Evolutionary conservation across 2,797 vertebrate genomes (phyloP).

Genomic region (Ctenopoma kingsleyae): DNA sequence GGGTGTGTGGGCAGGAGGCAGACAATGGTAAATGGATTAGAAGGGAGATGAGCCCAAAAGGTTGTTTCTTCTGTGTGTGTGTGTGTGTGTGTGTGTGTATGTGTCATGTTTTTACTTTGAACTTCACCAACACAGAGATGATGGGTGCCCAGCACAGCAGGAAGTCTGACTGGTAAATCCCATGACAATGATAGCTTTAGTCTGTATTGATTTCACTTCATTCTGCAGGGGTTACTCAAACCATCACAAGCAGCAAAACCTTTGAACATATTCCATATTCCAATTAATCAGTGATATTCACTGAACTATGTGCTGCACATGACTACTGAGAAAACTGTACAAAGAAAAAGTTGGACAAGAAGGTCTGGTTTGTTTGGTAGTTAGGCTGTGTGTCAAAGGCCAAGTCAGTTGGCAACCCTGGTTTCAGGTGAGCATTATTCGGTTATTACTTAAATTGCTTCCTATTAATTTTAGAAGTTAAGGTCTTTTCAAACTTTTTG

Average conservation of each 20-base stretch:
- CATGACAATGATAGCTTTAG: constrained; percentile 49
- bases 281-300: constrained; percentile 23
- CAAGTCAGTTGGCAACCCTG: background rate
- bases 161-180: constrained; percentile 48
- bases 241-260: constrained; percentile 35
- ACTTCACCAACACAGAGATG: constrained; percentile 49
- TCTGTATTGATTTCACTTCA: constrained; percentile 48
- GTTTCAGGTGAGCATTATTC: background rate
- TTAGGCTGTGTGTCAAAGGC: background rate
- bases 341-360: background rate
- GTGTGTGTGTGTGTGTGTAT: constrained; percentile 29
- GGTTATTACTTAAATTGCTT: too few relatives aligned
- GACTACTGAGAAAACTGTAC: background rate
- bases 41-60: constrained; percentile 65
- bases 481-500: too few relatives aligned
- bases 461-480: too few relatives aligned
- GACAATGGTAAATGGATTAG: constrained; percentile 63
- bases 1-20: constrained; percentile 48
- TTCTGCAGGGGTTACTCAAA: constrained; percentile 33
- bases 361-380: background rate
- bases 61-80: constrained; percentile 47
- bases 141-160: constrained; percentile 36
- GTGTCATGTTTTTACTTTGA: constrained; percentile 62
- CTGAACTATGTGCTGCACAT: background rate
- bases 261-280: constrained; percentile 30